Base-by-base conservation (phyloP, 2,797 vertebrate species). In the Lemur catta region DNA sequence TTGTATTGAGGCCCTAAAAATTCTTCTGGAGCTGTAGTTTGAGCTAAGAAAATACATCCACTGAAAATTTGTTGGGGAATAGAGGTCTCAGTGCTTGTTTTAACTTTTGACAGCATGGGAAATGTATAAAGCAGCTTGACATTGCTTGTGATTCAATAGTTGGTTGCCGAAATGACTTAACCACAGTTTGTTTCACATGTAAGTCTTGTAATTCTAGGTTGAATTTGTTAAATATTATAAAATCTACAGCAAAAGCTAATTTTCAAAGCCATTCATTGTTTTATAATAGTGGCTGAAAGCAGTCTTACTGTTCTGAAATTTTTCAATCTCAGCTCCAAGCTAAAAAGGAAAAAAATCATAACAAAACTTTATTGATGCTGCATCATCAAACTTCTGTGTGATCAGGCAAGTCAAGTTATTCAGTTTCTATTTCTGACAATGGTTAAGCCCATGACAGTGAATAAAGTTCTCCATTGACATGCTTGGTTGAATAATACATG, bases 91-190 rank as follows among this genome's bases (percentile, higher is more conserved):
- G 41, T 87, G 80, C 41, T 75, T 91, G 18, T 92, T 81, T 93
- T 82, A 84, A 94, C 65, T 95, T 96, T 84, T 94, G 65, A 84
- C 33, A 84, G 55, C 63, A 52, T 9, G 17, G 52, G 43, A 91
- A 90, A 50, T 94, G 0, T 93, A 80, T 81, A 93, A 93, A 86
- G 14, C 59, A 76, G 6, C 22, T 93, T 75, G 24, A 67, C 10
- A 57, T 80, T 85, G 18, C 38, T 85, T 59, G n/a, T 61, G 75
- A 30, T 93, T 90, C 41, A 90, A 12, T 71, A 76, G 38, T n/a
- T 85, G 55, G 24, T 81, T 97, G 26, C 72, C 55, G 43, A 43
- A 81, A 75, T 35, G 9, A 41, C 24, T 43, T 93, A 69, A 75
- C 52, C 50, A 20, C 22, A 86, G 20, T 95, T 95, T 95, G 61